Conservation (phyloP, 2,113 vertebrate species). For the Columbina picui region DNA sequence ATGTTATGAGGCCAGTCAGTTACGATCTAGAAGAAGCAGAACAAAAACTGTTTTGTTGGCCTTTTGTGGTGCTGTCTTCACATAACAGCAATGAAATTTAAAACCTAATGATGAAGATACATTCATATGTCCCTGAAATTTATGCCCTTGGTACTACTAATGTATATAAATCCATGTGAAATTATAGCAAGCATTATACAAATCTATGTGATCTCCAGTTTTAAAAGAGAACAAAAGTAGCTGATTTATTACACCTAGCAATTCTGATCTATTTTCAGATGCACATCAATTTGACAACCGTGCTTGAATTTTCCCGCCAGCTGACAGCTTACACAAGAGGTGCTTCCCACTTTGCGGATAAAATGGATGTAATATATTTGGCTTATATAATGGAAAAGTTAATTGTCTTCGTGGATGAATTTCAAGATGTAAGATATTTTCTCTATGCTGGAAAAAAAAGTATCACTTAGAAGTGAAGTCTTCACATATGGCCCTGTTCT, state of each 20-base stretch:
- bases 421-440: slow-evolving; percentile 80
- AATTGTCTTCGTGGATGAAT: slow-evolving; percentile 81
- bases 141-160: neutral
- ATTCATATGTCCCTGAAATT: neutral
- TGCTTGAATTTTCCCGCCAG: slow-evolving; percentile 83
- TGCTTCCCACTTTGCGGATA: slow-evolving; percentile 84
- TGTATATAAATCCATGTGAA: neutral
- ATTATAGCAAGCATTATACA: neutral
- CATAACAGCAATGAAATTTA: neutral
- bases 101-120: neutral
- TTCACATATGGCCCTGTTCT: neutral
- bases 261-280: slow-evolving; percentile 77
- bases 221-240: neutral
- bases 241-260: neutral
- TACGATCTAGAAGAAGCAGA: neutral
- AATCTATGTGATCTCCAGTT: neutral
- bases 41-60: neutral
- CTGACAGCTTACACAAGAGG: slow-evolving; percentile 84
- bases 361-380: slow-evolving; percentile 91
- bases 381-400: slow-evolving; percentile 89
- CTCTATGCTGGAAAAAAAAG: neutral
- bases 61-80: neutral
- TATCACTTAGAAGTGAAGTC: neutral
- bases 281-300: slow-evolving; percentile 83
- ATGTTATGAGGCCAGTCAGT: neutral